Percentiles rank a stretch among this genome's conserved stretches.
Conservation (phyloP, 1,140 invertebrate genomes). For the Macrobrachium nipponense region DNA sequence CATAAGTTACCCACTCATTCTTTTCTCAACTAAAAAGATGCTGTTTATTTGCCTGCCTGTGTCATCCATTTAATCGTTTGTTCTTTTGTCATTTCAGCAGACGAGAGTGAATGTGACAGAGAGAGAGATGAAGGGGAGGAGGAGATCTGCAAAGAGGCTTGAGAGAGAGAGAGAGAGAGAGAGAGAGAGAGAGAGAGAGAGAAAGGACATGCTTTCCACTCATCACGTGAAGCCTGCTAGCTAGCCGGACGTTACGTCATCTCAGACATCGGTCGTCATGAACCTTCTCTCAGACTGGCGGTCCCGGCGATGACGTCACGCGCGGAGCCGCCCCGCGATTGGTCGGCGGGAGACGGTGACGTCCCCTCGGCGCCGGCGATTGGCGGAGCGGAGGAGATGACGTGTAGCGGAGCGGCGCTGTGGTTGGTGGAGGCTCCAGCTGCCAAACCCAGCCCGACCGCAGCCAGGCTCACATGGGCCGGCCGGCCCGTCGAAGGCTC, state of each 20-base stretch:
- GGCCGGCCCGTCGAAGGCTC: conserved; percentile 27
- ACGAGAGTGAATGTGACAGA: too few species aligned
- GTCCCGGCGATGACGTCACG: conserved; percentile 32
- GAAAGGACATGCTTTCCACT: conserved; percentile 48
- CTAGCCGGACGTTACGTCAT: conserved; percentile 52
- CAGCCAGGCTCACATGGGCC: conserved; percentile 49
- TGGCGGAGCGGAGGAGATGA: not conserved
- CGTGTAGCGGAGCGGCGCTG: conserved; percentile 41
- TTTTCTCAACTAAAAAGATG: too few species aligned
- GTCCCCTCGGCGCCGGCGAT: too few species aligned
- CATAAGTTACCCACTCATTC: too few species aligned
- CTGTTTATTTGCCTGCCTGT: too few species aligned
- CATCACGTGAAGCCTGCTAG: conserved; percentile 56
- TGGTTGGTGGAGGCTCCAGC: conserved; percentile 51
- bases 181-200: not conserved
- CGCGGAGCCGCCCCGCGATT: conserved; percentile 17
- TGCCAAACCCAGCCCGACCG: conserved; percentile 51
- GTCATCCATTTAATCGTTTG: too few species aligned
- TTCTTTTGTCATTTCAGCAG: too few species aligned
- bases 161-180: conserved; percentile 1
- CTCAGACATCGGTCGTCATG: conserved; percentile 49
- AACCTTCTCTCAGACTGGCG: conserved; percentile 37
- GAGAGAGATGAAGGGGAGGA: too few species aligned
- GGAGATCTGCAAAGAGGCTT: too few species aligned
- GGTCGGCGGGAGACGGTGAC: conserved; percentile 19